These are phyloP conservation scores for Willowsia nigromaculata DNA, from an alignment of 2,888 invertebrate species.

Conservation along the genomic window DNA sequence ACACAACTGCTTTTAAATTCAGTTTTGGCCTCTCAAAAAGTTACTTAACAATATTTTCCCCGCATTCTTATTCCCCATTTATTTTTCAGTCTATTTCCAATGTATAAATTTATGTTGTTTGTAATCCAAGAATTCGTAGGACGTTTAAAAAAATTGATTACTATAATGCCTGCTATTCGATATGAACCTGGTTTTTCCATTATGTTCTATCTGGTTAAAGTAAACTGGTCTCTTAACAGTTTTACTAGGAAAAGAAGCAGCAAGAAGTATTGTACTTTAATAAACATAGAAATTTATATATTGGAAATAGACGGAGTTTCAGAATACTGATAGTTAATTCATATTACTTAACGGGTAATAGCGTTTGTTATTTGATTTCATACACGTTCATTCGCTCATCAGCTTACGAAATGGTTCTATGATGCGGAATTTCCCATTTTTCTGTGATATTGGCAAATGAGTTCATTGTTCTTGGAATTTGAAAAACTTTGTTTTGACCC, in stretches of 20 bases:
- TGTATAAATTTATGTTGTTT: neutral
- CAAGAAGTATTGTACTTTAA: neutral
- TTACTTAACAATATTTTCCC: neutral
- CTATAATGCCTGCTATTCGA: neutral
- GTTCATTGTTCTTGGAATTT: too few relatives aligned
- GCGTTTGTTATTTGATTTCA: too few relatives aligned
- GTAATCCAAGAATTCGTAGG: neutral
- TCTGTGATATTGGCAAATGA: too few relatives aligned
- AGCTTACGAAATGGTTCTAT: too few relatives aligned
- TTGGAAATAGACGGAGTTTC: neutral
- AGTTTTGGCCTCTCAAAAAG: conserved; percentile 38
- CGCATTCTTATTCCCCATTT: neutral
- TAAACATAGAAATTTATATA: neutral
- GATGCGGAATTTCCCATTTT: too few relatives aligned
- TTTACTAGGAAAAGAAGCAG: neutral
- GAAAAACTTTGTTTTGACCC: too few relatives aligned
- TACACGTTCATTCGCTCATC: too few relatives aligned
- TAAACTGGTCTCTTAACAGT: neutral
- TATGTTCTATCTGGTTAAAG: neutral
- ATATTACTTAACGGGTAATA: neutral
- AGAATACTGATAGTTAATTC: neutral
- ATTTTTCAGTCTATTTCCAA: neutral
- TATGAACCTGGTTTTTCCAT: neutral
- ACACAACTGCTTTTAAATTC: neutral
- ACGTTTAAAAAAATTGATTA: neutral